Evolutionary conservation across 2,113 vertebrate genomes (phyloP).

Genomic region (Heptranchias perlo): DNA sequence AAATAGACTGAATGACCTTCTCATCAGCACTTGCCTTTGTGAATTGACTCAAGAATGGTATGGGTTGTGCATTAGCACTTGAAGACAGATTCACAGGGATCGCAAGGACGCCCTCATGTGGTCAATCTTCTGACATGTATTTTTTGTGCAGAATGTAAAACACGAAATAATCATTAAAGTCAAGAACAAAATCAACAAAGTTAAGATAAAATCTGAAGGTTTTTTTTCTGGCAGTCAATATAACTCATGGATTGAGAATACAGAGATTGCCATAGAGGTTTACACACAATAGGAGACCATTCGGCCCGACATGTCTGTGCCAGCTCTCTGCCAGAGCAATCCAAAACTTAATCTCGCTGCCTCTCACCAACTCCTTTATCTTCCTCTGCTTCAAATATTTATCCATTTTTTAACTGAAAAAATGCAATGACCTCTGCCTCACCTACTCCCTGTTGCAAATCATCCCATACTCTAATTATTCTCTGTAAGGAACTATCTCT

Average conservation of each 20-base stretch:
- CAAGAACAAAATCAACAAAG: background rate
- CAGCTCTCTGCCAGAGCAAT: background rate
- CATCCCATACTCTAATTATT: background rate
- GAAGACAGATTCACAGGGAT: background rate
- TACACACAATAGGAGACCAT: background rate
- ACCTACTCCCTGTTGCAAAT: background rate
- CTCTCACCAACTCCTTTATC: background rate
- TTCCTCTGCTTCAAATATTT: background rate
- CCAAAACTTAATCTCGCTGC: background rate
- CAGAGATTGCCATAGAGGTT: background rate
- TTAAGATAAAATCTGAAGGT: background rate
- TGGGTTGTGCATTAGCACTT: background rate
- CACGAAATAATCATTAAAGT: background rate
- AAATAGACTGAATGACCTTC: background rate
- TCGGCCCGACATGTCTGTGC: too few relatives aligned
- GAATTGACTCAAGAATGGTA: background rate
- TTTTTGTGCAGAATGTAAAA: background rate
- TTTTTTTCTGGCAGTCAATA: background rate
- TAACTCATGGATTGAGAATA: background rate
- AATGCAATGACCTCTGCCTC: background rate
- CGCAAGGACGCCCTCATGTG: background rate
- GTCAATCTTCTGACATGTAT: background rate
- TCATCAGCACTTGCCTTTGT: background rate
- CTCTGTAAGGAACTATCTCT: background rate
- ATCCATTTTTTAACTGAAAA: background rate